phyloP scores from a whole-genome alignment of 2,113 vertebrate genomes.

The Phasianus colchicus region DNA sequence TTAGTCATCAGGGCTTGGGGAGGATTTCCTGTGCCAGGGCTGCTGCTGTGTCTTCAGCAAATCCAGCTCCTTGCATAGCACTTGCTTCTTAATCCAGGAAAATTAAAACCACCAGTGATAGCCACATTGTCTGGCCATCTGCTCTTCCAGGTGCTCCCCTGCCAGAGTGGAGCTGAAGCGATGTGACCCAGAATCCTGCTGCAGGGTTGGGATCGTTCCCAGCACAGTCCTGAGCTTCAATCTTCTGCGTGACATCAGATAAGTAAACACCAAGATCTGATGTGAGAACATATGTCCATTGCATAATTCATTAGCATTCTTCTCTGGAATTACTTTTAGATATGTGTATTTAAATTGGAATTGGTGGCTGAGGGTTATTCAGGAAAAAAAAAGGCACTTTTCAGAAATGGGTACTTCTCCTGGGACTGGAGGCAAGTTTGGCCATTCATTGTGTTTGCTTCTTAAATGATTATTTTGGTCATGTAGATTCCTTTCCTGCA shows the following conservation, averaged over 20 bases:
- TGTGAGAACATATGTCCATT: slow-evolving; percentile 16
- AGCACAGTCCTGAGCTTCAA: slow-evolving; percentile 4
- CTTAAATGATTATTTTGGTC: neutral
- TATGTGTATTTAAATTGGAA: neutral
- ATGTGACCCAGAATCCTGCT: slow-evolving; percentile 35
- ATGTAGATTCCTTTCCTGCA: neutral
- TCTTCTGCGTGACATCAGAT: slow-evolving; percentile 34
- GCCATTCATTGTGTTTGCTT: neutral
- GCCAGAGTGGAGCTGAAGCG: slow-evolving; percentile 8
- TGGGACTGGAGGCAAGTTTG: neutral
- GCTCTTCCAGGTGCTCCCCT: slow-evolving; percentile 58
- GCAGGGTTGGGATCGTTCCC: slow-evolving; percentile 20
- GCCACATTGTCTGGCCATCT: slow-evolving; percentile 58
- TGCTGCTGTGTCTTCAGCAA: slow-evolving; percentile 33
- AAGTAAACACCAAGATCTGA: slow-evolving; percentile 7
- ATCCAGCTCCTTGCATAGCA: slow-evolving; percentile 13
- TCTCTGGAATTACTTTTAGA: slow-evolving; percentile 7
- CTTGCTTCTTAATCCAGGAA: slow-evolving; percentile 63
- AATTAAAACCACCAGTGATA: slow-evolving; percentile 53
- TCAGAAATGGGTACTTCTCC: neutral
- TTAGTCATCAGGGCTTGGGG: neutral
- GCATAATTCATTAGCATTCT: slow-evolving; percentile 28
- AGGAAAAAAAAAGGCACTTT: neutral
- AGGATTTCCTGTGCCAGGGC: neutral
- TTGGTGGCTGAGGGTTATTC: neutral